Evolutionary conservation across 2,888 invertebrate genomes (phyloP), one percentile per base, ranked within the genome.

Genomic region (Seira sanloemensis): DNA sequence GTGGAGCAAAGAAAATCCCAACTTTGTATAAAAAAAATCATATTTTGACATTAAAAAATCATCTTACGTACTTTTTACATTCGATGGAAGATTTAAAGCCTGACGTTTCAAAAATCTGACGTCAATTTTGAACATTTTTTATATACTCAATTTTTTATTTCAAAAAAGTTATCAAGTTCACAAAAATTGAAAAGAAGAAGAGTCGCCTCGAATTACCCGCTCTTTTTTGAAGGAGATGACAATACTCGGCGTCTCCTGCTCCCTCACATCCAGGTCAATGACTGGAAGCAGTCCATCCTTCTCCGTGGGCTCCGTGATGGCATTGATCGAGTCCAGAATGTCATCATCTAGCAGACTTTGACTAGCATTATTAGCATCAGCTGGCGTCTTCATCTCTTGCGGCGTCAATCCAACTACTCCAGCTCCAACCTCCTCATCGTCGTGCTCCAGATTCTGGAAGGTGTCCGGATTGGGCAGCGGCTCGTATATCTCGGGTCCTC

Each of bases 221-320:
- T 82, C 72, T 50, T 84, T 87, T 9, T 65, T 23, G 74, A 86
- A 86, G 9, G 65, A 67, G 4, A 88, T 25, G 25, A 72, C 80
- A 2, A 88, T 65, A 77, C 78, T 78, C 0, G 88, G 88, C 9
- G 21, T 26, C n/a, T 81, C 80, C 9, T 79, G 80, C 0, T 81
- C 76, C 9, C 23, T 65, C 26, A 62, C 76, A 1, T 66, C 72
- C 0, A 82, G 66, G 18, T 82, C 82, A 27, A 18, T 66, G 16
- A 82, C 73, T 26, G 76, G 72, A 12, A 82, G 5, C 19, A 76
- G 21, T 16, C 82, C 82, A n/a, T 24, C 37, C 2, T 50, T 54
- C 5, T n/a, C 9, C 12, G 23, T 72, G 4, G 54, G 54, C 72
- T 54, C 46, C 7, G 62, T 7, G 21, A 62, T 62, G 1, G 67